Evolutionary conservation across 2,797 vertebrate genomes (phyloP).

Genomic region (Alca torda): DNA sequence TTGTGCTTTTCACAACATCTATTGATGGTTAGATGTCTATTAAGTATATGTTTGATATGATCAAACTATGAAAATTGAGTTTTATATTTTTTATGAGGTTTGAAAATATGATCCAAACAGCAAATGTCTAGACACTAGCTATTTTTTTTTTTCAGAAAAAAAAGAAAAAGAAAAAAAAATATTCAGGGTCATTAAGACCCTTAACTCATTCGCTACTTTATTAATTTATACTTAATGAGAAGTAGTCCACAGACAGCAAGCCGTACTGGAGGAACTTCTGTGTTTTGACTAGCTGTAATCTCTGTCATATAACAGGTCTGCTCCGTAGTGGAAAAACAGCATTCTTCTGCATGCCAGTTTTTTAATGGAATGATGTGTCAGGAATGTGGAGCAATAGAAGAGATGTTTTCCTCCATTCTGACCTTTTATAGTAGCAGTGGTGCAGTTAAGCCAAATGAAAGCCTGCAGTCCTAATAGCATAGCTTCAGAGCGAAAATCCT

Average conservation of each 20-base stretch:
- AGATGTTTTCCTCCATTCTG: constrained; percentile 10
- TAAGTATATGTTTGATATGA: not conserved
- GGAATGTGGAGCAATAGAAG: not conserved
- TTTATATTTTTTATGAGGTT: not conserved
- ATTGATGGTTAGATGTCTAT: not conserved
- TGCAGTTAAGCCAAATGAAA: not conserved
- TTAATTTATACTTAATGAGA: not conserved
- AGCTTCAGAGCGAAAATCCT: not conserved
- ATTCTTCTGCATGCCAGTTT: not conserved
- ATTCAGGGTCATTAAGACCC: not conserved
- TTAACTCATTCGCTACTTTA: not conserved
- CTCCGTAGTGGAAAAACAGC: not conserved
- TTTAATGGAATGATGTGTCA: constrained; percentile 2
- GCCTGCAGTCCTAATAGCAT: not conserved
- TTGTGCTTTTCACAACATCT: not conserved
- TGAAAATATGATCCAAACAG: not conserved
- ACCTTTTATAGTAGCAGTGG: not conserved
- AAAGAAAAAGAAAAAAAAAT: no score
- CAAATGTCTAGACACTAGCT: not conserved
- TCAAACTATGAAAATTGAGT: not conserved
- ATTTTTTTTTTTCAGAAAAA: no score
- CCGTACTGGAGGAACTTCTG: not conserved
- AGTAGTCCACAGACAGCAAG: not conserved
- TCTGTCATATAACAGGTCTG: not conserved
- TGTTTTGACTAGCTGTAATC: not conserved